These are phyloP conservation scores for Watsonalla cultraria DNA, from an alignment of 2,888 invertebrate species.

Conservation along the genomic window DNA sequence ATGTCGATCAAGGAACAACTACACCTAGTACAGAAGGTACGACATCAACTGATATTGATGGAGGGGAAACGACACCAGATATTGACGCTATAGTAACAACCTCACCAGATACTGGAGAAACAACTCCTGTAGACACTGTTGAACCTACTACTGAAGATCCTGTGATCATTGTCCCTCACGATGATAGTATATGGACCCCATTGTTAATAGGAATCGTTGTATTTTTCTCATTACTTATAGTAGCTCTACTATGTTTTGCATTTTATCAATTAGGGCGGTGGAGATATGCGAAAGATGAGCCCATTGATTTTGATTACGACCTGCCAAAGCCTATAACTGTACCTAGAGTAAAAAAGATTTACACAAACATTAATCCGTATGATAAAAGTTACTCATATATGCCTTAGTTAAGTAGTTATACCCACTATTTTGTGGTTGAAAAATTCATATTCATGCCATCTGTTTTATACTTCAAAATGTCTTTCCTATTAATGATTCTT, in stretches of 20 bases:
- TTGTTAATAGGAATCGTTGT: conserved; percentile 22
- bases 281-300: conserved; percentile 6
- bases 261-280: conserved; percentile 22
- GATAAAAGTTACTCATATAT: conserved; percentile 9
- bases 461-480: too few species aligned
- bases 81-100: neutral
- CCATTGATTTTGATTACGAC: conserved; percentile 21
- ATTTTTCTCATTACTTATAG: conserved; percentile 15
- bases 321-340: conserved; percentile 27
- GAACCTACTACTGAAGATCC: neutral
- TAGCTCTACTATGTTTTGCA: conserved; percentile 14
- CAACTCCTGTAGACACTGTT: conserved; percentile 6
- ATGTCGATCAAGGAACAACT: neutral
- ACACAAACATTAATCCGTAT: conserved; percentile 13
- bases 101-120: neutral
- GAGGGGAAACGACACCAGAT: conserved; percentile 3
- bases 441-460: too few species aligned
- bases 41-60: conserved; percentile 6
- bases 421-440: neutral
- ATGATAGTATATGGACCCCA: conserved; percentile 22
- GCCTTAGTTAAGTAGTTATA: conserved; percentile 4
- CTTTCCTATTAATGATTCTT: too few species aligned
- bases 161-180: neutral
- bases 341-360: conserved; percentile 30
- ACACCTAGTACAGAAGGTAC: conserved; percentile 5